Evolutionary conservation across 2,888 invertebrate species (phyloP), one percentile per base, ranked within the genome.

Genomic region (Choristoneura rosaceana): DNA sequence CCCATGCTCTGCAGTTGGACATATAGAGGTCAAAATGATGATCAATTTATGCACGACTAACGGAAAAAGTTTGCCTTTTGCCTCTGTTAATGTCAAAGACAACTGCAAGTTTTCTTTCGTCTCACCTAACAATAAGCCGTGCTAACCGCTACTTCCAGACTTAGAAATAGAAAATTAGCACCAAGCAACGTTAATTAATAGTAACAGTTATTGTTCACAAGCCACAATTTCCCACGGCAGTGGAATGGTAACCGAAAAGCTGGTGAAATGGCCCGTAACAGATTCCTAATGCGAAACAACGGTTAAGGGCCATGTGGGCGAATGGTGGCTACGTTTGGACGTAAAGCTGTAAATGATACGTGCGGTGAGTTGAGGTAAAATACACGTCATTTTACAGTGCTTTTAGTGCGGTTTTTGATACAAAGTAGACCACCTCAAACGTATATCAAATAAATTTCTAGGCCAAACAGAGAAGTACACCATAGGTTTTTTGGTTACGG

Each of bases 181-280:
- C 62, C 45, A 45, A n/a, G n/a, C 34, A 34, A 59, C 34, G 77
- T 78, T 76, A 78, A 77, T 74, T 69, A 59, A 50, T 58, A 71
- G 64, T 73, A 61, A 74, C 65, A 67, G 74, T 74, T 70, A 78
- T 75, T 76, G 76, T 76, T 76, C 76, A 64, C 59, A 70, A 60
- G 71, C 74, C 25, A 7, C 50, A 9, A 14, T 12, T 66, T 41
- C 43, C 45, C 68, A 73, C 68, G 41, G 38, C n/a, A 25, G 33
- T 43, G 25, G 62, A 25, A 43, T 25, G 55, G 55, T n/a, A n/a
- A 12, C 81, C 78, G 65, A 84, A 84, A 83, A 47, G 63, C 50
- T 59, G 60, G 64, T 62, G 61, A 67, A 74, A 75, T 71, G 69
- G 70, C 38, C 67, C 67, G 73, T 70, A 71, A 69, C 71, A 55